phyloP scores from a whole-genome alignment of 2,113 vertebrate species.

The Petrocephalus microphthalmus region DNA sequence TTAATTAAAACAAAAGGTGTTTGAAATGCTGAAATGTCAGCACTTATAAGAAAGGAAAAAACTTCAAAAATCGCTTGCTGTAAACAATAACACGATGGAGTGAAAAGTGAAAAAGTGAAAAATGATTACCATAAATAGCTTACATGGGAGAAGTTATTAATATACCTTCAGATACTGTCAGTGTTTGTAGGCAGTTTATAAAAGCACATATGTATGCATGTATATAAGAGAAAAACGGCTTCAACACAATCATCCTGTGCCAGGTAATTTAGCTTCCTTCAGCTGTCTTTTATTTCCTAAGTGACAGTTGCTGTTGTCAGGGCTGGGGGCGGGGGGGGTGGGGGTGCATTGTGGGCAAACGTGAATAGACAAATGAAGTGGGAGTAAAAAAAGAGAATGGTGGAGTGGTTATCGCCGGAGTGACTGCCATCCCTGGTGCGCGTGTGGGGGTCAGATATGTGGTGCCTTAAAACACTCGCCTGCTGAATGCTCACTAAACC shows the following conservation, averaged over 20 bases:
- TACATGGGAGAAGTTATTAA: background rate
- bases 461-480: background rate
- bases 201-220: background rate
- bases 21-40: background rate
- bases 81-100: background rate
- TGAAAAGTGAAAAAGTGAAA: background rate
- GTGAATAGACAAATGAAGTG: conserved; percentile 1
- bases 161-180: background rate
- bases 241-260: background rate
- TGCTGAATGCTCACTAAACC: background rate
- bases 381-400: background rate
- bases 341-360: background rate
- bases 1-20: background rate
- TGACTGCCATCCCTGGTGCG: background rate
- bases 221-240: background rate
- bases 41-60: background rate
- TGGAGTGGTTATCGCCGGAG: background rate
- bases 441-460: background rate
- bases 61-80: background rate
- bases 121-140: background rate
- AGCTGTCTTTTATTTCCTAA: conserved; percentile 29
- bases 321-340: background rate
- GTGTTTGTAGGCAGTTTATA: background rate
- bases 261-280: background rate
- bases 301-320: conserved; percentile 6